These are phyloP conservation scores for Caenorhabditis sp. DNA, from an alignment of 2,888 invertebrate species.

Conservation along the genomic window DNA sequence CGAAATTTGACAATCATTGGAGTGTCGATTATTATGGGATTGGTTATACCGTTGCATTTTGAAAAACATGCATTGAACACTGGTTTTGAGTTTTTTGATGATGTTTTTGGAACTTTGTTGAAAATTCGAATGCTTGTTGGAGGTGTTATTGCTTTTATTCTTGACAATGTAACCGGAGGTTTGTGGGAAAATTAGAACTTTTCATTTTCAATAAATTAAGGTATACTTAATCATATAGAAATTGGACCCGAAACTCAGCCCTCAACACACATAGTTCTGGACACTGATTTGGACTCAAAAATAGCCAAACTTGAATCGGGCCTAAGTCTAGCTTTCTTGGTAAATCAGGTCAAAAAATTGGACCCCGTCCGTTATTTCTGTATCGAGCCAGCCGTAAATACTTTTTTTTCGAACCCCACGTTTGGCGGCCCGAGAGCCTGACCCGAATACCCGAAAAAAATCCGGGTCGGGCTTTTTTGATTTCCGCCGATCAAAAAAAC, in stretches of 20 bases:
- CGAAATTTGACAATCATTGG: constrained; percentile 63
- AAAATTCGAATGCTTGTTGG: constrained; percentile 70
- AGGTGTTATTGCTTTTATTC: constrained; percentile 72
- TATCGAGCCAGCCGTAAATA: no score
- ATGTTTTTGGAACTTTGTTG: neutral
- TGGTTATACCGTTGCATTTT: constrained; percentile 52
- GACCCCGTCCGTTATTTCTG: no score
- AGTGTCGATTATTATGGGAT: constrained; percentile 55
- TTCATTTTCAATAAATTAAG: no score
- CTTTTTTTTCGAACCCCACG: neutral
- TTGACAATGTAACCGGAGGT: constrained; percentile 67
- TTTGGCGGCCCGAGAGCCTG: no score
- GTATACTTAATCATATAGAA: neutral
- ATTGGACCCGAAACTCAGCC: no score
- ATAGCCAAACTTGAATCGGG: no score
- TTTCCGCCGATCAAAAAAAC: no score
- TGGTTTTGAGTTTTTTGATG: constrained; percentile 14
- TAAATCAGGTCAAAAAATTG: neutral
- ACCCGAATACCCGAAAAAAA: no score
- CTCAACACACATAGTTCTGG: no score
- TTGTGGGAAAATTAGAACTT: neutral
- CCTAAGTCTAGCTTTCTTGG: no score
- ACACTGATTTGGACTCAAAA: no score
- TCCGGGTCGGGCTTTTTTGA: no score
- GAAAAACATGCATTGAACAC: constrained; percentile 43